Conservation (phyloP, 2,797 vertebrate species). For the Danio choprae region DNA sequence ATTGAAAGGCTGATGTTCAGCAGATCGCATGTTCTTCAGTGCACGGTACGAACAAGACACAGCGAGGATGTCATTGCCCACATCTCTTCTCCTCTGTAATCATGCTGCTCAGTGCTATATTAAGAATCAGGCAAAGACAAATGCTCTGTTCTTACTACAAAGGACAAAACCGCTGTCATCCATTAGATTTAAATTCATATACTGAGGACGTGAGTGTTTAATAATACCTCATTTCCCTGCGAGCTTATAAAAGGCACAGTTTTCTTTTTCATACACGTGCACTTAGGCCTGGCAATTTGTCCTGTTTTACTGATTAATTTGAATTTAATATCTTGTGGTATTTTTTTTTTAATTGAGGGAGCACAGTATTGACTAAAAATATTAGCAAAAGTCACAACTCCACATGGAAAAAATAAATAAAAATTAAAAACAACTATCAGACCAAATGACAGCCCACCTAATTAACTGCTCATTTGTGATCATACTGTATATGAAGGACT, state of each 20-base stretch:
- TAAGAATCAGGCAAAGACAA: constrained; percentile 52
- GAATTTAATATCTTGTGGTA: too few species aligned
- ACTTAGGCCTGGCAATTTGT: background rate
- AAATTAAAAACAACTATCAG: too few species aligned
- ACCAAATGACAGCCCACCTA: too few species aligned
- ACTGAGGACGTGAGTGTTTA: constrained; percentile 23
- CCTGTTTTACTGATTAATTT: too few species aligned
- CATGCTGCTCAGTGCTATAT: constrained; percentile 49
- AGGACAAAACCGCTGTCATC: constrained; percentile 51
- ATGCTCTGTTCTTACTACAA: constrained; percentile 49
- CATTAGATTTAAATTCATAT: constrained; percentile 33
- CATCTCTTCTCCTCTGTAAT: constrained; percentile 45
- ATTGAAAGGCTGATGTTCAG: constrained; percentile 13
- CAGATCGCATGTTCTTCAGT: constrained; percentile 26
- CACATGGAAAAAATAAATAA: too few species aligned
- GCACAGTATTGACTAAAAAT: too few species aligned
- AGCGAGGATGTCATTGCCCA: constrained; percentile 50
- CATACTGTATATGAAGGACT: too few species aligned
- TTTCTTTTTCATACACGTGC: background rate
- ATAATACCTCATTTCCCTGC: constrained; percentile 16
- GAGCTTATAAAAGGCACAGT: background rate
- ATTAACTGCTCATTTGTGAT: too few species aligned
- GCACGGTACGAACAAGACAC: constrained; percentile 38
- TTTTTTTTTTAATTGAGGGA: too few species aligned
- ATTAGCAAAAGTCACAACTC: too few species aligned